Percentiles rank a stretch among this genome's conserved stretches.
These are phyloP conservation scores for Phaenicophaeus curvirostris DNA, from an alignment of 2,797 vertebrate genomes.

Conservation along the genomic window DNA sequence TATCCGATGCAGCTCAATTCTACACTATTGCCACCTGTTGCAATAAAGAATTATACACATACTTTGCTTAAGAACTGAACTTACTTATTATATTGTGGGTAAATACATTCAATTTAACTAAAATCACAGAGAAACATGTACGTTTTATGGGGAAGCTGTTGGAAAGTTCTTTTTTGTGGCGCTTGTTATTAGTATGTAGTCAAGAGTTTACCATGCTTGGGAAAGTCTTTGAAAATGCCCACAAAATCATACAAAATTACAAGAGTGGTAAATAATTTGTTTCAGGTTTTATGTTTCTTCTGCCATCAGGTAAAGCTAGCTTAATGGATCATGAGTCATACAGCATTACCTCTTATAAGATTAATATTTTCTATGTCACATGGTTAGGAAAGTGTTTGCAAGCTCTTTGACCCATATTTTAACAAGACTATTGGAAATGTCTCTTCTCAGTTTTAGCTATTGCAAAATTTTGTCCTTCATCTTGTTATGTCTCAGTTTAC, in stretches of 20 bases:
- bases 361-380: rapidly evolving
- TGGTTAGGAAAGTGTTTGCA: not conserved
- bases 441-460: not conserved
- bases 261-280: not conserved
- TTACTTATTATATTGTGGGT: not conserved
- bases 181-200: not conserved
- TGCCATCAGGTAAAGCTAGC: not conserved
- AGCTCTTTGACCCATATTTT: not conserved
- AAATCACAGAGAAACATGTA: not conserved
- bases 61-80: not conserved
- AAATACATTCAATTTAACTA: not conserved
- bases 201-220: not conserved
- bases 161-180: not conserved
- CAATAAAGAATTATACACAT: not conserved
- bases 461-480: not conserved
- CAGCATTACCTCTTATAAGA: not conserved
- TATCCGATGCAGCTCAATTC: not conserved
- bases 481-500: not conserved
- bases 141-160: not conserved
- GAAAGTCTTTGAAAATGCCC: not conserved
- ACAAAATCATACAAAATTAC: not conserved
- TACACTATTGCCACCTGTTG: not conserved
- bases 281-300: not conserved
- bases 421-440: not conserved
- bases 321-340: not conserved